These are phyloP conservation scores for Candoia aspera DNA, from an alignment of 2,113 vertebrate species.

Conservation along the genomic window DNA sequence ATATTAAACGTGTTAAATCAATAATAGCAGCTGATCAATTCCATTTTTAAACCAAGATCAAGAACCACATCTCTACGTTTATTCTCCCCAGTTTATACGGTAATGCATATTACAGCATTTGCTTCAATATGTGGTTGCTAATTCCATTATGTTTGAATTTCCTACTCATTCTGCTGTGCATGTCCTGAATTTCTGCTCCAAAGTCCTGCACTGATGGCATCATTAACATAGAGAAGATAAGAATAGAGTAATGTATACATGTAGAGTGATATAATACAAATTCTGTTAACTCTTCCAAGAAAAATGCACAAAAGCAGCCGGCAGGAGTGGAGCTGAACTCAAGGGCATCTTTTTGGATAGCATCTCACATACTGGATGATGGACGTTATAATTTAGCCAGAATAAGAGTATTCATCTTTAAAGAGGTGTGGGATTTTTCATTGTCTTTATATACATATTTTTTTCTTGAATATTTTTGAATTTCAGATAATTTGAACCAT, in stretches of 20 bases:
- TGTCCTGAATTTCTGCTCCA: neutral
- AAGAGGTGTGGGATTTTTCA: neutral
- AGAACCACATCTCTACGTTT: neutral
- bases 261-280: neutral
- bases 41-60: neutral
- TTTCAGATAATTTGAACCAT: conserved; percentile 52
- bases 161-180: neutral
- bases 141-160: neutral
- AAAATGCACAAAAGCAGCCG: neutral
- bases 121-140: neutral
- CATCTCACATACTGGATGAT: neutral
- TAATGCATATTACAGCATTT: neutral
- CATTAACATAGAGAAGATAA: neutral
- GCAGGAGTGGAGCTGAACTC: neutral
- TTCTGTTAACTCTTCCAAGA: neutral
- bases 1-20: neutral
- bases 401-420: neutral
- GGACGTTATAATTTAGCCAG: neutral
- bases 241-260: neutral
- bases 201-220: neutral
- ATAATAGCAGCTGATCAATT: neutral
- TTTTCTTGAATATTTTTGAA: conserved; percentile 44
- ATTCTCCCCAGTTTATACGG: neutral
- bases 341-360: neutral
- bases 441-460: conserved; percentile 44